Evolutionary conservation across 2,888 invertebrate species (phyloP), one percentile per base, ranked within the genome.

Genomic region (Dilophus febrilis): DNA sequence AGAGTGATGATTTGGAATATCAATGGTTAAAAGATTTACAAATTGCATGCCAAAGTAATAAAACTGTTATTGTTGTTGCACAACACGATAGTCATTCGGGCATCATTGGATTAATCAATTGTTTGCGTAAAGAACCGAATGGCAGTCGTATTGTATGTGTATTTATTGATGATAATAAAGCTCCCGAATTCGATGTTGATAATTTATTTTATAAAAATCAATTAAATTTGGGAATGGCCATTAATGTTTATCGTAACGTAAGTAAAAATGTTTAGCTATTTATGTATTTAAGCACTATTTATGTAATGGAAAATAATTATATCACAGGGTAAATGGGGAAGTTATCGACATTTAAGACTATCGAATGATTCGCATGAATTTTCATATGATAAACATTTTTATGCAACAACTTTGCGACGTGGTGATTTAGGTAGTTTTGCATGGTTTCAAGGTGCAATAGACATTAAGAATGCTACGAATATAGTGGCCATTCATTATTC

Each of bases 381-480:
- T 0, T 54, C 61, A 3, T 45, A 52, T 27, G 65, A 59, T 8
- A 68, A 72, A 45, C 84, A 91, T 55, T 81, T 78, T 0, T 87
- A 73, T 56, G 76, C 79, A 3, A 85, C 87, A 58, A 75, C 80
- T 0, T 53, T 72, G 12, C 76, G 79, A 1, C 71, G 81, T 40
- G 94, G 94, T 37, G 94, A 97, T 56, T 65, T 95, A 40, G 80
- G 85, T 0, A 80, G 86, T 2, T 55, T 95, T 31, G 69, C 64
- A n/a, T 90, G 88, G 88, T 60, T 90, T 6, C 78, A 92, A 58
- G 82, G 82, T 1, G 65, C 69, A 0, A 50, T 70, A 18, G 58
- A 58, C 35, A 14, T 46, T 3, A 45, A 48, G 1, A 27, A 87
- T 56, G 76, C 80, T 1, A 64, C 67, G 1, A 51, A 67, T 44